phyloP scores from a whole-genome alignment of 92 coral and sea anemone species.

The Pocillopora grandis region DNA sequence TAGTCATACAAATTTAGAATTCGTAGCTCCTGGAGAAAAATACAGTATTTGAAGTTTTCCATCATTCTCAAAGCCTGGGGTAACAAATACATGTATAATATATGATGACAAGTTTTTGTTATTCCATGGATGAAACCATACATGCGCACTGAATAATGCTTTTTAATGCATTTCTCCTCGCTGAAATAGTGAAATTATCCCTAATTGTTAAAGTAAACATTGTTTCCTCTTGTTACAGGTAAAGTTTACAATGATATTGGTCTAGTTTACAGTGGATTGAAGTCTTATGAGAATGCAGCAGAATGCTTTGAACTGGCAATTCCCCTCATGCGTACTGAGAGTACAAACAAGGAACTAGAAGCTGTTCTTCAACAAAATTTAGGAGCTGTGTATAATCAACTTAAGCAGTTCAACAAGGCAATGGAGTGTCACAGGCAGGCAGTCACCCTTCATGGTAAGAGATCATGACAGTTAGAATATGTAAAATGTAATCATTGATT shows the following conservation, averaged over 20 bases:
- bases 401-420: constrained; percentile 73
- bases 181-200: neutral
- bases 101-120: too few species aligned
- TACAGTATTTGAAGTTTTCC: too few species aligned
- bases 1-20: too few species aligned
- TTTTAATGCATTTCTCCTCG: neutral
- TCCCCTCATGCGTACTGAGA: constrained; percentile 54
- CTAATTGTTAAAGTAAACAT: too few species aligned
- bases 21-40: too few species aligned
- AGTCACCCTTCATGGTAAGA: constrained; percentile 84
- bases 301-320: constrained; percentile 91
- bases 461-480: too few species aligned
- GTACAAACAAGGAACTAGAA: constrained; percentile 64
- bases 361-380: constrained; percentile 91
- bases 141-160: too few species aligned
- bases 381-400: constrained; percentile 95
- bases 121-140: too few species aligned
- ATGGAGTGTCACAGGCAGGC: constrained; percentile 80
- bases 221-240: constrained; percentile 42
- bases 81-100: too few species aligned
- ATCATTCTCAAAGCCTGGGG: too few species aligned
- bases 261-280: constrained; percentile 77
- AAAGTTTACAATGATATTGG: constrained; percentile 98
- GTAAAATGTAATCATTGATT: too few species aligned
- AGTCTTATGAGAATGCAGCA: constrained; percentile 81